Percentiles rank a stretch among this genome's conserved stretches.
These are phyloP conservation scores for Sapayoa aenigma DNA, from an alignment of 2,113 vertebrate genomes.

Conservation along the genomic window DNA sequence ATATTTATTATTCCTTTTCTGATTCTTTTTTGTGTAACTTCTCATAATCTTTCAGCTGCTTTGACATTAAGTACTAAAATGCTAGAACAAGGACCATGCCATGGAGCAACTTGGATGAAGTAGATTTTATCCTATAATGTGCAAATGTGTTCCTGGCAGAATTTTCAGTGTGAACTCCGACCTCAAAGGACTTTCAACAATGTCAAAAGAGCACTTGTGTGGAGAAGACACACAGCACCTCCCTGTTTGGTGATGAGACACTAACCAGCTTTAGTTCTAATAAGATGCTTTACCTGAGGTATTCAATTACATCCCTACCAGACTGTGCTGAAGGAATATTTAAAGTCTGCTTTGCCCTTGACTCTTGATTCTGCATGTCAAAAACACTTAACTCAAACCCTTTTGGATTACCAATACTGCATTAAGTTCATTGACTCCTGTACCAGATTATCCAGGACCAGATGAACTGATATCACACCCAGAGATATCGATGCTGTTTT, in stretches of 20 bases:
- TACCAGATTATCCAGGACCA: constrained; percentile 42
- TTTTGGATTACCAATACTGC: constrained; percentile 69
- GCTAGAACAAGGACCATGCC: not conserved
- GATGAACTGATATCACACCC: constrained; percentile 40
- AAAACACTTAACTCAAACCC: constrained; percentile 76
- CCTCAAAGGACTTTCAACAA: constrained; percentile 61
- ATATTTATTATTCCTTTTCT: constrained; percentile 18
- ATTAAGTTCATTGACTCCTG: constrained; percentile 65
- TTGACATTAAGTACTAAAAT: not conserved
- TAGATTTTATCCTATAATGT: not conserved
- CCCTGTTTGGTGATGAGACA: constrained; percentile 50
- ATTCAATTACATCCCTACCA: constrained; percentile 74
- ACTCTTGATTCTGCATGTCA: constrained; percentile 76
- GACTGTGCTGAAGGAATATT: constrained; percentile 64
- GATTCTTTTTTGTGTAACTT: not conserved
- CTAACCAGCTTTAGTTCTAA: constrained; percentile 71
- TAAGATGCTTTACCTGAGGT: constrained; percentile 70
- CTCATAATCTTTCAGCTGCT: not conserved
- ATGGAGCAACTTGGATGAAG: not conserved
- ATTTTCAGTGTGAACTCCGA: constrained; percentile 6
- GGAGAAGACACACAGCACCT: constrained; percentile 35
- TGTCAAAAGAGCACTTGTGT: constrained; percentile 63
- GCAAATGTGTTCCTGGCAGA: not conserved
- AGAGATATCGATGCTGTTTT: constrained; percentile 51
- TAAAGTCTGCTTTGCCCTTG: constrained; percentile 78